A percentile compares a stretch with the other conserved stretches of the same genome.
These are phyloP conservation scores for Drosophila bipectinata DNA, from an alignment of 1,140 invertebrate species.

Conservation along the genomic window DNA sequence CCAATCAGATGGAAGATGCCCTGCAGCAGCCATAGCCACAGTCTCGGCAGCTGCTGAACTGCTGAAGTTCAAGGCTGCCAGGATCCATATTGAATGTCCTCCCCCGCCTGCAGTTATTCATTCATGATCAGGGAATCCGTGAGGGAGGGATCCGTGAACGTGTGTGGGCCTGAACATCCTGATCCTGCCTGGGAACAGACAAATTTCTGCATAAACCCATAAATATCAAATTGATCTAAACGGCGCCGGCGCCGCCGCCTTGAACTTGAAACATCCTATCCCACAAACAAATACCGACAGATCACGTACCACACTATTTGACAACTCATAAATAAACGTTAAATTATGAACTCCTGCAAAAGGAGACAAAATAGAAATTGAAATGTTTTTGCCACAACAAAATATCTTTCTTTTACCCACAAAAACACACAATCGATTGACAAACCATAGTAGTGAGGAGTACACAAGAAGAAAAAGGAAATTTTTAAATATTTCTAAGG, in stretches of 20 bases:
- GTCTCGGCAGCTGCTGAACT: conserved; percentile 37
- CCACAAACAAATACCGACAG: conserved; percentile 38
- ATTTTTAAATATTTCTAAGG: background rate
- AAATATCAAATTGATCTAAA: conserved; percentile 81
- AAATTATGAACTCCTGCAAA: conserved; percentile 73
- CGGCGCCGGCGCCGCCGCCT: conserved; percentile 67
- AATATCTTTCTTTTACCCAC: conserved; percentile 30
- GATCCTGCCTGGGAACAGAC: conserved; percentile 56
- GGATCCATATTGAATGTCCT: conserved; percentile 70
- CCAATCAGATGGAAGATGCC: conserved; percentile 67
- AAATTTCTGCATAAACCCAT: conserved; percentile 83
- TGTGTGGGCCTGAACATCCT: conserved; percentile 59
- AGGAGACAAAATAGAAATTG: conserved; percentile 55
- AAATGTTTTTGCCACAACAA: conserved; percentile 71
- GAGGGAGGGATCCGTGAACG: conserved; percentile 4
- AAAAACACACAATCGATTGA: conserved; percentile 25
- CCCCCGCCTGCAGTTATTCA: conserved; percentile 23
- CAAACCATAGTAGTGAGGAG: conserved; percentile 20
- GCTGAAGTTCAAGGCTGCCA: conserved; percentile 69
- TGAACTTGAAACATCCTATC: conserved; percentile 63
- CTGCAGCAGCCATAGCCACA: conserved; percentile 12
- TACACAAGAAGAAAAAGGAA: conserved; percentile 12
- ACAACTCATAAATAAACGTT: conserved; percentile 82
- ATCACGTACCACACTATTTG: conserved; percentile 63
- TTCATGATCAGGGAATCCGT: conserved; percentile 16